Conservation (phyloP, 92 coral and sea anemone genomes). For the Blastomussa wellsi region DNA sequence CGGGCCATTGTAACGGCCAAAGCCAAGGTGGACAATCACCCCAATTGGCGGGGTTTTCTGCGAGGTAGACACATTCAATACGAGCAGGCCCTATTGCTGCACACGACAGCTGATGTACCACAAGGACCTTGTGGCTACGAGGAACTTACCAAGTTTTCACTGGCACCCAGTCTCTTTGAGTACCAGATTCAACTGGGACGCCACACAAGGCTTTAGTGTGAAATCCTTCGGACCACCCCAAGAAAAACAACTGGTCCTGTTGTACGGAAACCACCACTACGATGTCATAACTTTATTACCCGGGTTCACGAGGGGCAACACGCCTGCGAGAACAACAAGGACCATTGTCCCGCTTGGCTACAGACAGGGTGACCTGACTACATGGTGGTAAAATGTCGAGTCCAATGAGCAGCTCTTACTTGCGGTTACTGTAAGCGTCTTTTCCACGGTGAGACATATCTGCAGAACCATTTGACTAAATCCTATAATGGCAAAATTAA, state of each 20-base stretch:
- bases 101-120: slow-evolving; percentile 24
- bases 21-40: slow-evolving; percentile 21
- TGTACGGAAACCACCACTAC: slow-evolving; percentile 16
- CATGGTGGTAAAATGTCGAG: not conserved
- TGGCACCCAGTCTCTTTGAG: not conserved
- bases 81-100: slow-evolving; percentile 22
- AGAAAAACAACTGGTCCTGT: slow-evolving; percentile 17
- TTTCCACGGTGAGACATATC: slow-evolving; percentile 12
- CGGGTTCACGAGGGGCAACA: not conserved
- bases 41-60: slow-evolving; percentile 6
- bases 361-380: slow-evolving; percentile 19
- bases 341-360: slow-evolving; percentile 20
- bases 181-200: slow-evolving; percentile 28
- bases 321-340: slow-evolving; percentile 18
- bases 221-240: slow-evolving; percentile 5
- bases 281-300: slow-evolving; percentile 44
- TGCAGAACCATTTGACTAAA: not conserved
- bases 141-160: slow-evolving; percentile 22
- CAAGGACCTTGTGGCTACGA: slow-evolving; percentile 20
- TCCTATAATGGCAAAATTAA: not conserved
- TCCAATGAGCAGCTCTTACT: not conserved
- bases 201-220: not conserved
- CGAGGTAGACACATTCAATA: slow-evolving; percentile 32
- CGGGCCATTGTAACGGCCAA: slow-evolving; percentile 43
- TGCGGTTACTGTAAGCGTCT: not conserved